Evolutionary conservation across 1,140 invertebrate genomes (phyloP).

Genomic region (Drosophila nigromelanica): DNA sequence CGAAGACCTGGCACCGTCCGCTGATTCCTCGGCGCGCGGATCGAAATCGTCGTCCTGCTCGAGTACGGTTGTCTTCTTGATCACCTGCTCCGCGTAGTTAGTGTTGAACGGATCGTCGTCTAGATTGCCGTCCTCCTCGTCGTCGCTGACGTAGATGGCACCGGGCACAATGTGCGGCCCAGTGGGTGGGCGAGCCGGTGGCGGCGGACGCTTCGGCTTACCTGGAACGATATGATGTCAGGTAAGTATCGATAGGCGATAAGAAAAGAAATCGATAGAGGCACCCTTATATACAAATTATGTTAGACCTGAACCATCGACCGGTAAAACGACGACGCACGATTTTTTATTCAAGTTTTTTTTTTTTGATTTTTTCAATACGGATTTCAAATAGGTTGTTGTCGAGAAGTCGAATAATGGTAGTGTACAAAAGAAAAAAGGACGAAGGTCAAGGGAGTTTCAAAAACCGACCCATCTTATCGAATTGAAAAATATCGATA

Average conservation of each 20-base stretch:
- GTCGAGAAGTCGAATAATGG: too few species aligned
- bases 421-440: too few species aligned
- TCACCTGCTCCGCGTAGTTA: constrained; percentile 90
- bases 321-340: too few species aligned
- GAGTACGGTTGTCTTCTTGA: constrained; percentile 88
- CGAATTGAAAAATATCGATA: too few species aligned
- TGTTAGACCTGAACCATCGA: too few species aligned
- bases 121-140: constrained; percentile 83
- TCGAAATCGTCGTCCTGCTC: constrained; percentile 89
- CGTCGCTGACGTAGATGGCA: constrained; percentile 83
- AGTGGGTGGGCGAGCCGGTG: constrained; percentile 69
- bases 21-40: constrained; percentile 86
- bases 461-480: too few species aligned
- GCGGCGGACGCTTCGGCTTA: constrained; percentile 58
- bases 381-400: too few species aligned
- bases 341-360: too few species aligned
- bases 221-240: constrained; percentile 1
- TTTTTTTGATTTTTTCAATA: too few species aligned
- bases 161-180: constrained; percentile 81
- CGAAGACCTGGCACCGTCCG: constrained; percentile 20
- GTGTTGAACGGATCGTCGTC: constrained; percentile 93
- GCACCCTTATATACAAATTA: too few species aligned
- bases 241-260: neutral
- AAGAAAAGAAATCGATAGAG: too few species aligned
- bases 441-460: too few species aligned